These are phyloP conservation scores for Rosalia funebris DNA, from an alignment of 2,888 invertebrate species.

Conservation along the genomic window DNA sequence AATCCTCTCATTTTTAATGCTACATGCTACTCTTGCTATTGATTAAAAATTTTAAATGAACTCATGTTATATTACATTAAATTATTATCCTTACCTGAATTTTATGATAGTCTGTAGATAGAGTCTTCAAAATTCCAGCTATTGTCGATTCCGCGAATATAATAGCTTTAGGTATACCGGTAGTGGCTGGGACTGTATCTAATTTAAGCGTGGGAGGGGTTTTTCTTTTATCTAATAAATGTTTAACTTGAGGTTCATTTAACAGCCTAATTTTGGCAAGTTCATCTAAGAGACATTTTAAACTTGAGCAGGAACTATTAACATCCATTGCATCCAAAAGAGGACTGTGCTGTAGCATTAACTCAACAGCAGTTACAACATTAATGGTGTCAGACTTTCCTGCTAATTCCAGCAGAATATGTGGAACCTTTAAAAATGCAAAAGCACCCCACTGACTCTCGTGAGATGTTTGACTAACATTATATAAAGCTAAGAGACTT, in stretches of 20 bases:
- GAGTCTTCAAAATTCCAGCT: slow-evolving; percentile 87
- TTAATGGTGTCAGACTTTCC: slow-evolving; percentile 51
- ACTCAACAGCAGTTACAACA: slow-evolving; percentile 84
- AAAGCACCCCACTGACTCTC: slow-evolving; percentile 95
- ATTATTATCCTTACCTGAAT: slow-evolving; percentile 66
- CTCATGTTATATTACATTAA: too few relatives aligned
- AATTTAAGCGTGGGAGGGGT: slow-evolving; percentile 52
- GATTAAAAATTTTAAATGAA: too few relatives aligned
- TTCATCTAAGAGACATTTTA: slow-evolving; percentile 85
- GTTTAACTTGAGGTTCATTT: slow-evolving; percentile 79
- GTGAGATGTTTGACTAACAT: slow-evolving; percentile 83
- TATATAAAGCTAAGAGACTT: slow-evolving; percentile 89
- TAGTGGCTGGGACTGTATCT: slow-evolving; percentile 71
- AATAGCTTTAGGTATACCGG: slow-evolving; percentile 81
- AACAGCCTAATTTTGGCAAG: slow-evolving; percentile 82
- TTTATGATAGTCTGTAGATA: slow-evolving; percentile 90
- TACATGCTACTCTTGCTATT: too few relatives aligned
- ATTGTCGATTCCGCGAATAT: slow-evolving; percentile 90
- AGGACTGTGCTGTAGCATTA: slow-evolving; percentile 85
- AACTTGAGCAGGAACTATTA: slow-evolving; percentile 87
- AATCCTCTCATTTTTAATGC: too few relatives aligned
- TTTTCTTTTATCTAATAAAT: slow-evolving; percentile 72
- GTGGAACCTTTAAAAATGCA: slow-evolving; percentile 90
- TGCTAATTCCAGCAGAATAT: slow-evolving; percentile 70
- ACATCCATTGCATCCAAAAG: slow-evolving; percentile 89